A percentile compares a stretch with the other conserved stretches of the same genome.
Evolutionary conservation across 2,797 vertebrate genomes (phyloP).

Genomic region (Enteromius anoplus): DNA sequence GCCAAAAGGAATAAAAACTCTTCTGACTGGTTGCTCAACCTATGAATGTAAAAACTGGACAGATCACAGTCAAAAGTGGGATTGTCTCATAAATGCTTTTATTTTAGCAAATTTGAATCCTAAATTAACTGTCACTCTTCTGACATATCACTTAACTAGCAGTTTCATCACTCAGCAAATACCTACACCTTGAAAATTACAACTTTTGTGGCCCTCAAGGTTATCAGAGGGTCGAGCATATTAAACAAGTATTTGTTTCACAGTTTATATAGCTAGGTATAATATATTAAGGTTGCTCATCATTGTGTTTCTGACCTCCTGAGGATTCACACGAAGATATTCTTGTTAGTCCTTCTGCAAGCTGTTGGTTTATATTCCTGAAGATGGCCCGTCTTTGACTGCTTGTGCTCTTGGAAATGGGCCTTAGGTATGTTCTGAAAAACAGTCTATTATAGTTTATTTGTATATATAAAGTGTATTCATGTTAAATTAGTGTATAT

Average conservation of each 20-base stretch:
- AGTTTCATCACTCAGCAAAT: neutral
- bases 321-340: neutral
- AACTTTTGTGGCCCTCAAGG: neutral
- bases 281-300: constrained; percentile 13
- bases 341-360: neutral
- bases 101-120: neutral
- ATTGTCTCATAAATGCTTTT: neutral
- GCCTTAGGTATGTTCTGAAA: constrained; percentile 69
- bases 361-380: constrained; percentile 48
- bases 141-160: neutral
- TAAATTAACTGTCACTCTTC: neutral
- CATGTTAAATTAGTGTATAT: constrained; percentile 77
- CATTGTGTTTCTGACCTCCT: constrained; percentile 33
- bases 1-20: neutral
- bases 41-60: neutral
- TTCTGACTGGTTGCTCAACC: neutral
- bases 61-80: neutral
- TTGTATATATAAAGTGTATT: constrained; percentile 68
- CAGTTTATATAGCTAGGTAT: constrained; percentile 9
- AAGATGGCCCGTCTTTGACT: constrained; percentile 59
- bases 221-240: neutral
- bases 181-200: neutral
- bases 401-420: constrained; percentile 59
- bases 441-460: constrained; percentile 55
- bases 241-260: constrained; percentile 14